Evolutionary conservation across 2,888 invertebrate genomes (phyloP), one percentile per base, ranked within the genome.

Genomic region (Idaea straminata): DNA sequence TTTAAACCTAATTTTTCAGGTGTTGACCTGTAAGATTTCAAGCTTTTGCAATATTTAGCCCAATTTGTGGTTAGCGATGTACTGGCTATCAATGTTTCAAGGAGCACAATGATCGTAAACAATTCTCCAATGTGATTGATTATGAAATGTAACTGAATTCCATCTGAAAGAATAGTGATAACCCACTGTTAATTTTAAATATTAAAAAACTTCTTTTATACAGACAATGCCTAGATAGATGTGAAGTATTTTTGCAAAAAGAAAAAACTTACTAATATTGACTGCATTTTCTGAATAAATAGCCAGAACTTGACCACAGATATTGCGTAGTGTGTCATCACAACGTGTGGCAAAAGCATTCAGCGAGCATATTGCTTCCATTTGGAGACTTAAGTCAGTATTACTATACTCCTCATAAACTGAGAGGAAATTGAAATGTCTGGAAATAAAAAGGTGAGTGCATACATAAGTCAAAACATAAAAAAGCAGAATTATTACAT

Each of bases 281-380:
- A 92, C 79, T 61, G 86, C 75, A 66, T 89, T 93, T 77, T 93
- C 93, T 62, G 91, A 92, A 75, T 95, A 94, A 62, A 97, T 92
- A 3, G 96, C 95, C 78, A 95, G 94, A 62, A 98, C 87, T 88
- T 98, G 98, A 68, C 94, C 94, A 72, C 97, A 93, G 15, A 97
- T 89, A 83, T 96, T 95, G 65, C 93, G 93, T 0, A 96, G 93
- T 3, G 97, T 95, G 70, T 96, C 94, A 81, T 96, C 95, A 76
- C 96, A 95, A 57, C 97, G 94, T 64, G 93, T 93, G 0, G 96
- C 89, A 86, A 96, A 96, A 76, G 95, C 94, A 73, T 94, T 94
- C 63, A 97, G 85, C 69, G 90, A 83, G 78, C 95, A 95, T 76
- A 95, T 89, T 65, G 94, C 91, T 74, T 94, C 94, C 77, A 95